Base-by-base conservation (phyloP, 2,888 invertebrate genomes). In the Acronicta aceris region DNA sequence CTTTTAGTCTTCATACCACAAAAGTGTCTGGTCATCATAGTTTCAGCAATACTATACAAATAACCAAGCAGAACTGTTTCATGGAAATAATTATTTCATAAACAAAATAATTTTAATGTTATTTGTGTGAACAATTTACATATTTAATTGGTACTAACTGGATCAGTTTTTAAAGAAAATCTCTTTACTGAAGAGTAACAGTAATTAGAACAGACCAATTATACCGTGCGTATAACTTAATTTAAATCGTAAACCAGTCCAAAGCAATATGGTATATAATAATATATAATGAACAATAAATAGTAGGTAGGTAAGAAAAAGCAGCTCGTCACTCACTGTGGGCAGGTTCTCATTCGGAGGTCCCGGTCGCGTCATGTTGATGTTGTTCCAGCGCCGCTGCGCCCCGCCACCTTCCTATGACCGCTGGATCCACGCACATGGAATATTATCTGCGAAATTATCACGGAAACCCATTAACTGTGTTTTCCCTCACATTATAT, bases 331-430 rank as follows among this genome's bases (percentile, higher is more conserved):
- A 76, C 90, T 85, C 77, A 94, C 94, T 67, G 96, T 96, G 70
- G 96, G 96, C 79, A 96, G 91, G 86, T 96, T 96, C 81, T 97
- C 97, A 84, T 96, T 96, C 49, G 97, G 97, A 75, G 97, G 97
- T 77, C 96, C 96, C 60, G 97, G 94, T 40, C 95, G 91, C 71
- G 95, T 95, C 95, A 95, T 95, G 21, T 21, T 21, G 21, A 21
- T 21, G 61, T 67, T 81, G 62, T 33, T 59, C 52, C 59, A 70
- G 65, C 67, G 59, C 64, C 48, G 71, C 63, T 52, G 65, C 71
- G 61, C 68, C 68, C 63, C 76, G 61, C 81, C 78, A 66, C 79
- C 74, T 59, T 71, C 65, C 55, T 57, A 51, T 56, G 60, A 55
- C 62, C 63, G 67, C 65, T 54, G 65, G 59, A 61, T 69, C 56